Evolutionary conservation across 2,797 vertebrate genomes (phyloP).

Genomic region (Phaenicophaeus curvirostris): DNA sequence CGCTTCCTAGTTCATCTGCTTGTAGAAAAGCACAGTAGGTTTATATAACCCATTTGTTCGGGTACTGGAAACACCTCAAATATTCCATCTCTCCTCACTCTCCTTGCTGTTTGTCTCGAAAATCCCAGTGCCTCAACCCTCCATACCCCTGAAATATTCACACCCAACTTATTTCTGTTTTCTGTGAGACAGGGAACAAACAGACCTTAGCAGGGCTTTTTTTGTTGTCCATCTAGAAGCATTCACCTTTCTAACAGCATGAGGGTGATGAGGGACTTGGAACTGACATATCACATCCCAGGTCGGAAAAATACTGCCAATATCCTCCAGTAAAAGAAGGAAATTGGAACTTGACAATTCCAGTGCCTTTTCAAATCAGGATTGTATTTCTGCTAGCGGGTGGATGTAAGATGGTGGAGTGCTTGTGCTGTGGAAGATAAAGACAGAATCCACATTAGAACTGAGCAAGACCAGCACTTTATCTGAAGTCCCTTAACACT

Average conservation of each 20-base stretch:
- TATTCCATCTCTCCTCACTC: not conserved
- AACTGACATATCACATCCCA: not conserved
- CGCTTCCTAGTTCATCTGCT: not conserved
- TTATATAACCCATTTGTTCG: not conserved
- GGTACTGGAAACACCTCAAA: not conserved
- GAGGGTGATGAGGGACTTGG: not conserved
- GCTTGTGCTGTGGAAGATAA: not conserved
- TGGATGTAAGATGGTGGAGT: not conserved
- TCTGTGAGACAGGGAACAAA: not conserved
- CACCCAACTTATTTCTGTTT: not conserved
- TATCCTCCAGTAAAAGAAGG: not conserved
- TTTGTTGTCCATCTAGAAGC: not conserved
- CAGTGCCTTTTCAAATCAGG: not conserved
- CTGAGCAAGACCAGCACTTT: not conserved
- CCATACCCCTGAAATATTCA: not conserved
- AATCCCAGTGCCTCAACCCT: no score
- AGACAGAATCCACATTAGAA: not conserved
- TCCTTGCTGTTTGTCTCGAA: not conserved
- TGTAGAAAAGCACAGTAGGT: not conserved
- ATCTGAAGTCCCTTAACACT: not conserved
- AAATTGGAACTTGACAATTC: not conserved
- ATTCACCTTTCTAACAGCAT: not conserved
- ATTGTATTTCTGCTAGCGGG: not conserved
- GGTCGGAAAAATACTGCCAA: not conserved
- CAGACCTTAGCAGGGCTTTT: not conserved